Conservation (phyloP, 2,888 invertebrate genomes). For the Tipula helvola region DNA sequence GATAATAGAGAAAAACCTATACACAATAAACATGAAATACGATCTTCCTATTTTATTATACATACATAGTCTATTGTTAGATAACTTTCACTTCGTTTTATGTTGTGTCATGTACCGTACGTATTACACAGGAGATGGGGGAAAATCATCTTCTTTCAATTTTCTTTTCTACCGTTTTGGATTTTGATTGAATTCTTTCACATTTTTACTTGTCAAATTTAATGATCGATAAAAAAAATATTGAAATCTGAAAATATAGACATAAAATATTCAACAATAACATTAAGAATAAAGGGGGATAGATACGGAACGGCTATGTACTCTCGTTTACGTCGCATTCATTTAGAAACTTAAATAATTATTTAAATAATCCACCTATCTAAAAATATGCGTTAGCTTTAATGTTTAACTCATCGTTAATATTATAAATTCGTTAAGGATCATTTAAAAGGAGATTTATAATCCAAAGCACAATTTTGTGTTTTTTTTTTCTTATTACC, state of each 20-base stretch:
- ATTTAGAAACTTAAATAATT: neutral
- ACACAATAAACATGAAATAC: neutral
- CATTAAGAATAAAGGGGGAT: neutral
- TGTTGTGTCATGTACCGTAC: neutral
- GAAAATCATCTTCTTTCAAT: neutral
- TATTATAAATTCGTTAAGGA: neutral
- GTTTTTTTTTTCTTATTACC: neutral
- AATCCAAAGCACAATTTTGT: neutral
- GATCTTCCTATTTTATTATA: neutral
- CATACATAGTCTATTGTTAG: neutral
- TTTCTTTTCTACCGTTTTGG: neutral
- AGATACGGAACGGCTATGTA: neutral
- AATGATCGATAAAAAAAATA: neutral
- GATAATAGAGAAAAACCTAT: neutral
- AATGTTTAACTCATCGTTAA: neutral
- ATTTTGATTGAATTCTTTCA: neutral
- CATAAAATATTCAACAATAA: neutral
- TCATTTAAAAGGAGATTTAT: neutral
- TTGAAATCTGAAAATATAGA: neutral
- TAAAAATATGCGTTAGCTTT: neutral
- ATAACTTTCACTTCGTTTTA: neutral
- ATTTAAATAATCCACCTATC: neutral
- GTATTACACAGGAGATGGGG: neutral
- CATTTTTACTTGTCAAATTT: neutral
- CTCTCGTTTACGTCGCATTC: too few species aligned